Evolutionary conservation across 2,113 vertebrate species (phyloP), one percentile per base, ranked within the genome.

Genomic region (Tetrao urogallus): DNA sequence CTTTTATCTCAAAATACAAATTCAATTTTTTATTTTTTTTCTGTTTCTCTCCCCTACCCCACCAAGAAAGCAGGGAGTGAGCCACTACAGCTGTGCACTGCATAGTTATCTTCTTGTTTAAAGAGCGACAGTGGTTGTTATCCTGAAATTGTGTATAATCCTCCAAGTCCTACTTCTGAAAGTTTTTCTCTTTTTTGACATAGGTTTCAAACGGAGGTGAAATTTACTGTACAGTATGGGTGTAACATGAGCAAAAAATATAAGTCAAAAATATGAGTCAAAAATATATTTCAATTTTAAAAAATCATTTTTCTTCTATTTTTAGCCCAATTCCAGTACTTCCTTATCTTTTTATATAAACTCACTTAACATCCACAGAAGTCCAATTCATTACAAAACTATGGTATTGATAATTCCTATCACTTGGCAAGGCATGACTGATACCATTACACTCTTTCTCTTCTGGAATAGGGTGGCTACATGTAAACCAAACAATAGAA

Each of bases 361-460:
- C 13, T 34, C 20, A 47, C 45, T 63, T 91, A 21, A 48, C 6
- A 48, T 1, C 2, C 45, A 77, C 4, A 54, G 25, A 77, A 66
- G 15, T 43, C 6, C 7, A 48, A 65, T 89, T 61, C 13, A 42
- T 58, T 45, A 11, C 16, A 76, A 40, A 43, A 34, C 8, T 21
- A 45, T 6, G 8, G 50, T 79, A 45, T 34, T 81, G 43, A 61
- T 77, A 83, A 80, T 47, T 25, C 14, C 6, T 81, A n/a, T 60
- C 32, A 52, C 14, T 74, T 21, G 10, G 22, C 30, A 71, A 91
- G 13, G 8, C 20, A 78, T 63, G 36, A 77, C n/a, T 80, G 27
- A 66, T 13, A 69, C 4, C 43, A 17, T 50, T 69, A 40, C 0
- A 0, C 6, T 70, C 6, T 38, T 19, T 73, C 6, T 19, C 32